Percentiles rank a stretch among this genome's conserved stretches.
Evolutionary conservation across 2,113 vertebrate genomes (phyloP).

Genomic region (Porphyrio hochstetteri): DNA sequence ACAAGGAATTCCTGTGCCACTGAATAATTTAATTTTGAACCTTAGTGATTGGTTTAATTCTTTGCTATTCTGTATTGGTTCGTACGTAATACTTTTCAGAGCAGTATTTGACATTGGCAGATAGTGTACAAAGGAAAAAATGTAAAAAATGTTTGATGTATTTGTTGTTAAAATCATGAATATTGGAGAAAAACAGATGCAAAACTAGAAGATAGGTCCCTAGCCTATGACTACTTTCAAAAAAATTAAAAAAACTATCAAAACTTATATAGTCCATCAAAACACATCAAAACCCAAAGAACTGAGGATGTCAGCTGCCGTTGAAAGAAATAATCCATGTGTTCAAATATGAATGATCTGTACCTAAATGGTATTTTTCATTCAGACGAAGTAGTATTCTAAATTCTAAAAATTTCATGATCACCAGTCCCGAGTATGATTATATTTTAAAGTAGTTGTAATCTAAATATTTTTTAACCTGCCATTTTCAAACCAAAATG

Average conservation of each 20-base stretch:
- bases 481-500: slow-evolving; percentile 5
- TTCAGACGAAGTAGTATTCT: not conserved
- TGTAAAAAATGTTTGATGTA: not conserved
- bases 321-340: not conserved
- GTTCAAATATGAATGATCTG: not conserved
- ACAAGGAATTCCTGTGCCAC: not conserved
- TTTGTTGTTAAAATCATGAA: not conserved
- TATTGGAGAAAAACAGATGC: not conserved
- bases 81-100: not conserved
- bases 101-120: not conserved
- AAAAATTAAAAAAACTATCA: not conserved
- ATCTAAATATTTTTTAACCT: slow-evolving; percentile 36
- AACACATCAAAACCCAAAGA: not conserved
- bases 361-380: not conserved
- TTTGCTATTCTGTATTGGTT: not conserved
- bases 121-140: not conserved
- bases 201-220: not conserved
- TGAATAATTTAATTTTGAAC: not conserved
- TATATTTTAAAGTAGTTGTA: not conserved
- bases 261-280: not conserved
- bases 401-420: not conserved
- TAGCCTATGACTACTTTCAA: not conserved
- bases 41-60: not conserved
- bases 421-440: not conserved
- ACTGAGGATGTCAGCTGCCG: not conserved